Base-by-base conservation (phyloP, 2,888 invertebrate genomes). In the Chloromyia formosa region DNA sequence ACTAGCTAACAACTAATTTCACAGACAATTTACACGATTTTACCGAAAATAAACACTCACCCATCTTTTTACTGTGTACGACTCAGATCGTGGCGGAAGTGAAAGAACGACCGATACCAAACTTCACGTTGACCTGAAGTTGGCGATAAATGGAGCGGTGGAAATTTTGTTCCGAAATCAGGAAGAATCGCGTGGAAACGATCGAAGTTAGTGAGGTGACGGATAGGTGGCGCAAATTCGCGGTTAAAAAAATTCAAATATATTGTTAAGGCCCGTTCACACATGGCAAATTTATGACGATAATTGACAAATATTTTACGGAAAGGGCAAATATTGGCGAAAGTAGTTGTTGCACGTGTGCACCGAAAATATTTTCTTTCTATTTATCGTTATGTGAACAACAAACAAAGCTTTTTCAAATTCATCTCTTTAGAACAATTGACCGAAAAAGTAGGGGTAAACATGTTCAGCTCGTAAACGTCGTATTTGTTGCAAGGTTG, bases 31-130 rank as follows among this genome's bases (percentile, higher is more conserved):
- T 16, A 60, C 60, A 49, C 73, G n/a, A 61, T 16, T 73, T 73
- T 71, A 49, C 16, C 16, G 14, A 23, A 60, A 73, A 61, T 61
- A 60, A 60, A 49, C 73, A 82, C 84, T 84, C 80, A 84, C 84
- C 84, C 84, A 84, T 84, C 81, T 84, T 84, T 80, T 80, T 81
- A 80, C 82, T 83, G 83, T 84, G 73, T 81, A 71, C 71, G 56
- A 82, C 82, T 83, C 83, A 82, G 81, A 82, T 84, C 82, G 83
- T 82, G 83, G 84, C 84, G 84, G 85, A 84, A 84, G 84, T 84
- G 83, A 84, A 84, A 84, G 84, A 84, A 82, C 71, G 77, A 79
- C 69, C 69, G 60, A 42, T 68, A 68, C 68, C 77, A 75, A 76
- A 77, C 77, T 77, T 76, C 77, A 77, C 72, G 69, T 16, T 9